Conservation (phyloP, 92 coral and sea anemone genomes). For the Zoanthus sociatus region DNA sequence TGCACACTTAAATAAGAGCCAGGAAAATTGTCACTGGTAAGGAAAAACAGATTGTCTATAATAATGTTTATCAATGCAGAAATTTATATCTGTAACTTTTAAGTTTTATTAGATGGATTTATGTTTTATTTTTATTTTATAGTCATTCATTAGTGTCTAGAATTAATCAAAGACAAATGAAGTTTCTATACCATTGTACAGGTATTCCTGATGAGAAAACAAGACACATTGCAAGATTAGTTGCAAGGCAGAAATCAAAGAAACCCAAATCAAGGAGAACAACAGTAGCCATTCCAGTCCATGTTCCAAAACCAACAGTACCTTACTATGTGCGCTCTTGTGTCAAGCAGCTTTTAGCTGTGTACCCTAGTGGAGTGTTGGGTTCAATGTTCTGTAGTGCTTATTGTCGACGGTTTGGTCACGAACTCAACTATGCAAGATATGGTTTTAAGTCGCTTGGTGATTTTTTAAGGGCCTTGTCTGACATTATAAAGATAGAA, state of each 20-base stretch:
- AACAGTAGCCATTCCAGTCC: constrained; percentile 67
- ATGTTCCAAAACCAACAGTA: constrained; percentile 69
- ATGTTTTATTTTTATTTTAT: too few species aligned
- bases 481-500: constrained; percentile 72
- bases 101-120: too few species aligned
- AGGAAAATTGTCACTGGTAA: too few species aligned
- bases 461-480: constrained; percentile 72
- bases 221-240: constrained; percentile 88
- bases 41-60: too few species aligned
- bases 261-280: constrained; percentile 77
- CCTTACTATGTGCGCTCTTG: constrained; percentile 76
- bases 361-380: constrained; percentile 86
- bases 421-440: constrained; percentile 66
- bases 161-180: too few species aligned
- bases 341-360: constrained; percentile 75
- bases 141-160: too few species aligned
- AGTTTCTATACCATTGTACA: not conserved
- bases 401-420: constrained; percentile 78
- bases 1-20: too few species aligned
- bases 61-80: too few species aligned
- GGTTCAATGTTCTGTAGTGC: constrained; percentile 78
- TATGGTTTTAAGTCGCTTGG: constrained; percentile 77
- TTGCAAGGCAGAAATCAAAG: constrained; percentile 80
- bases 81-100: too few species aligned
- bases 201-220: constrained; percentile 94